Conservation (phyloP, 2,113 vertebrate species). For the Circaetus cinerascens region DNA sequence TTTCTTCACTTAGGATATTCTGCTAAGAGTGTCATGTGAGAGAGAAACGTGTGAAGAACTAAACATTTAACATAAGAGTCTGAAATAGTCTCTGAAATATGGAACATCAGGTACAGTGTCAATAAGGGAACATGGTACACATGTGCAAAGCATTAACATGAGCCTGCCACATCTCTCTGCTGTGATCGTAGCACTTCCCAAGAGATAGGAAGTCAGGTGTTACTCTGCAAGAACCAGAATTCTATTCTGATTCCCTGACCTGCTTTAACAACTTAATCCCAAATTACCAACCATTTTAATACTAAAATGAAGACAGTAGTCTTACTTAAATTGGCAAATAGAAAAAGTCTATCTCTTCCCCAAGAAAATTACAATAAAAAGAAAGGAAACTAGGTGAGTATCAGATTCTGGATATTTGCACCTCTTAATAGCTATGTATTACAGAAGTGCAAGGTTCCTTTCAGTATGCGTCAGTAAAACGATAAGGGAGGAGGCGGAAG, state of each 20-base stretch:
- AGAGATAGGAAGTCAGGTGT: background rate
- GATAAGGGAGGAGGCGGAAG: background rate
- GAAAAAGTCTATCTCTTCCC: background rate
- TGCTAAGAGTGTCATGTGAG: background rate
- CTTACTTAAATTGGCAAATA: background rate
- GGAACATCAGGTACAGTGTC: background rate
- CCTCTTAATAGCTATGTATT: background rate
- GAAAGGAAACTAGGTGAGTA: background rate
- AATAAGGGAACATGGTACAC: background rate
- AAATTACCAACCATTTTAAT: background rate
- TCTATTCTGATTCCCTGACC: background rate
- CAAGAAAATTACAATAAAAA: background rate
- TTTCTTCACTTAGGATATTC: background rate
- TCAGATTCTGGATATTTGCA: background rate
- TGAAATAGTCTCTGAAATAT: background rate
- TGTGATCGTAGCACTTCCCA: rapidly evolving
- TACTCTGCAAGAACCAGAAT: background rate
- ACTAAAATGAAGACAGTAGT: background rate
- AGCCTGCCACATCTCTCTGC: background rate
- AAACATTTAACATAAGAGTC: background rate
- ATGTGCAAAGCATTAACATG: background rate
- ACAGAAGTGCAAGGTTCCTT: background rate
- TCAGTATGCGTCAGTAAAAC: background rate
- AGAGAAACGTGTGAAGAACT: background rate
- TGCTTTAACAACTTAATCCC: background rate